Evolutionary conservation across 2,888 invertebrate genomes (phyloP).

Genomic region (Drosophila hamatofila): DNA sequence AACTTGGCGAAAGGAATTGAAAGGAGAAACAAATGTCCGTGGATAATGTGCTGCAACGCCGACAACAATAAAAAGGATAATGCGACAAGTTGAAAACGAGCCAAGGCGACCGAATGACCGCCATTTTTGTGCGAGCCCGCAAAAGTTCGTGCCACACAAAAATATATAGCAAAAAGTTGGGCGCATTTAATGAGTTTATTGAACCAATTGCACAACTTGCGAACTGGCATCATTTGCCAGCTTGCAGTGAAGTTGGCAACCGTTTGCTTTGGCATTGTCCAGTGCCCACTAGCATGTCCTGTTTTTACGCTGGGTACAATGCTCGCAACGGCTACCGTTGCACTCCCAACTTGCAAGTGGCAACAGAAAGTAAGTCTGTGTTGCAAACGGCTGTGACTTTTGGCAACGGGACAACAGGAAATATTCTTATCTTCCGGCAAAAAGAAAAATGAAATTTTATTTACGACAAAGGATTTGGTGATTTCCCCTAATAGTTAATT

Average conservation of each 20-base stretch:
- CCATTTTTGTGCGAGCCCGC: slow-evolving; percentile 47
- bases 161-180: slow-evolving; percentile 55
- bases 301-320: slow-evolving; percentile 35
- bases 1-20: slow-evolving; percentile 16
- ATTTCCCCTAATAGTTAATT: slow-evolving; percentile 67
- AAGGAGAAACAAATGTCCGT: slow-evolving; percentile 28
- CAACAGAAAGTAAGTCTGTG: slow-evolving; percentile 9
- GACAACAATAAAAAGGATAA: slow-evolving; percentile 76
- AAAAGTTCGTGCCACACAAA: slow-evolving; percentile 41
- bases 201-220: slow-evolving; percentile 77
- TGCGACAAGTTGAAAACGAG: slow-evolving; percentile 77
- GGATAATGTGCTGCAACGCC: slow-evolving; percentile 70
- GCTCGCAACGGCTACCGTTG: slow-evolving; percentile 34
- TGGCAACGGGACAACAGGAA: slow-evolving; percentile 57
- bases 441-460: slow-evolving; percentile 64
- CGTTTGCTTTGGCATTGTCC: slow-evolving; percentile 34
- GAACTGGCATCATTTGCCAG: slow-evolving; percentile 63
- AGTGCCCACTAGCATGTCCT: slow-evolving; percentile 39
- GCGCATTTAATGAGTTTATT: slow-evolving; percentile 77
- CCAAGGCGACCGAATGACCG: slow-evolving; percentile 70
- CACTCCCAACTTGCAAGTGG: slow-evolving; percentile 15
- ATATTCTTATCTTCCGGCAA: slow-evolving; percentile 59
- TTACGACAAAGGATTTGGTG: slow-evolving; percentile 64
- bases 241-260: slow-evolving; percentile 45
- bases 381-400: slow-evolving; percentile 38